phyloP scores from a whole-genome alignment of 2,888 invertebrate species.

The Celastrina argiolus region DNA sequence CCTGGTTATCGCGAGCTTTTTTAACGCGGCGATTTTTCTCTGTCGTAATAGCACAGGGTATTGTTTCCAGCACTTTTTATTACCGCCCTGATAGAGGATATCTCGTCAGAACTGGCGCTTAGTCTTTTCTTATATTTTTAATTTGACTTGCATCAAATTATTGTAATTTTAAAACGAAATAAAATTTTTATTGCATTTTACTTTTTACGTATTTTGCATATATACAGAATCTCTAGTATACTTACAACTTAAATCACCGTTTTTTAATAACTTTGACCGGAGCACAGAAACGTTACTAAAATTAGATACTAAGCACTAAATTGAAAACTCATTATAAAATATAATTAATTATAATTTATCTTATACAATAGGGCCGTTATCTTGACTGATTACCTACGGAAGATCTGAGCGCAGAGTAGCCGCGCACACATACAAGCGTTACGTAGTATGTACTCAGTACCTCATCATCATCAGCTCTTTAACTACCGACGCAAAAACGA shows the following conservation, averaged over 20 bases:
- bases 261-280: background rate
- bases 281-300: background rate
- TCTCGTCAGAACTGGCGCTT: conserved; percentile 20
- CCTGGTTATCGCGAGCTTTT: no score
- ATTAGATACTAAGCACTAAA: conserved; percentile 1
- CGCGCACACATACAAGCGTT: background rate
- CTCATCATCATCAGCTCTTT: background rate
- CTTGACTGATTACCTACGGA: conserved; percentile 44
- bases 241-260: background rate
- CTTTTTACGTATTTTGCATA: background rate
- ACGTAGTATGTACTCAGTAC: background rate
- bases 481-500: no score
- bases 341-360: conserved; percentile 23
- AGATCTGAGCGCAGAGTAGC: conserved; percentile 19
- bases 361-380: conserved; percentile 47
- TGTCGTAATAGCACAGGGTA: no score
- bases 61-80: no score
- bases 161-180: background rate
- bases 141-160: background rate
- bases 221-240: no score
- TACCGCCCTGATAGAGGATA: no score
- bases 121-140: background rate
- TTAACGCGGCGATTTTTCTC: no score
- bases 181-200: background rate
- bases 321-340: conserved; percentile 9